Evolutionary conservation across 2,797 vertebrate genomes (phyloP).

Genomic region (Odontamblyopus rebecca): DNA sequence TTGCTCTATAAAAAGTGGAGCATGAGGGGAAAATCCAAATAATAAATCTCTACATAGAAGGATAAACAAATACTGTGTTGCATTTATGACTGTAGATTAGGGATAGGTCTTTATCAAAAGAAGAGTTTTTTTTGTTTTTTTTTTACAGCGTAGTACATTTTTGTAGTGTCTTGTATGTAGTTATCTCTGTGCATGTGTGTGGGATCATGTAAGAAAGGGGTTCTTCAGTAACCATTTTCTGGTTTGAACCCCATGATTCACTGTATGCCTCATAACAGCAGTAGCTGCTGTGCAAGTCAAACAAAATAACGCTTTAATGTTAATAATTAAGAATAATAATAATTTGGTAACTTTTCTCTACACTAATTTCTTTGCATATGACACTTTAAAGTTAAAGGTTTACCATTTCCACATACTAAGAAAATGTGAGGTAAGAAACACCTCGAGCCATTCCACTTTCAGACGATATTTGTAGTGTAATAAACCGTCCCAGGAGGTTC

Average conservation of each 20-base stretch:
- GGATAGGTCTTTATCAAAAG: constrained; percentile 30
- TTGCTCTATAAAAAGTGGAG: constrained; percentile 64
- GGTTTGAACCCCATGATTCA: constrained; percentile 43
- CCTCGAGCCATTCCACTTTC: constrained; percentile 59
- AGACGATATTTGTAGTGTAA: constrained; percentile 50
- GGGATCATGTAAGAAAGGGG: constrained; percentile 25
- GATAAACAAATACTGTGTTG: constrained; percentile 37
- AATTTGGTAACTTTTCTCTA: constrained; percentile 80
- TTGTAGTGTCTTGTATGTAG: constrained; percentile 47
- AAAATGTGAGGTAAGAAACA: constrained; percentile 79
- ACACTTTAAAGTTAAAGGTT: constrained; percentile 82
- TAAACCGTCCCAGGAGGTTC: constrained; percentile 35
- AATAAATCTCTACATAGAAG: constrained; percentile 54
- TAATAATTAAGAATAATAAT: constrained; percentile 69
- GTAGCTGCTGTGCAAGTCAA: constrained; percentile 51
- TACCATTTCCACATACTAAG: constrained; percentile 77
- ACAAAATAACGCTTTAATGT: constrained; percentile 64
- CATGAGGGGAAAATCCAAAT: constrained; percentile 58
- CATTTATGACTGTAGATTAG: constrained; percentile 14
- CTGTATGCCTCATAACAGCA: constrained; percentile 43
- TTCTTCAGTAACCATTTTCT: constrained; percentile 25
- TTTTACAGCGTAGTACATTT: constrained; percentile 49
- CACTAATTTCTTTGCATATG: constrained; percentile 84
- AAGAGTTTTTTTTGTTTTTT: too few species aligned
- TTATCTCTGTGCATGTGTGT: constrained; percentile 34